Conservation (phyloP, 2,888 invertebrate species). For the Melanotus villosus region DNA sequence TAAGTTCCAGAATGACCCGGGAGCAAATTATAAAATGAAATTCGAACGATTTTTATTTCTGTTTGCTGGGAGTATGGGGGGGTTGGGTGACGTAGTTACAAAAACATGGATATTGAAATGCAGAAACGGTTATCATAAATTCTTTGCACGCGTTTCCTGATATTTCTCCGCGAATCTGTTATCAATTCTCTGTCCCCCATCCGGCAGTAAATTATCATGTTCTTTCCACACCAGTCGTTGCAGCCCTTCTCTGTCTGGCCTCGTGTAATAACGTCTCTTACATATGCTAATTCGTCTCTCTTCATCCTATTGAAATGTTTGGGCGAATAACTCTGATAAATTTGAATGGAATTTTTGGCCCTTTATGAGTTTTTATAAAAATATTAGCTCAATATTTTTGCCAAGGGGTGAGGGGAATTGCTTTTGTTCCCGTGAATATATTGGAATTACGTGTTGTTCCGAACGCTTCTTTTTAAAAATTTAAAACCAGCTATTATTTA, state of each 20-base stretch:
- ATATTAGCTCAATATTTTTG: constrained; percentile 45
- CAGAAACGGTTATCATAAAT: constrained; percentile 49
- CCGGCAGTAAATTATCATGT: constrained; percentile 50
- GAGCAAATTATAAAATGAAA: neutral
- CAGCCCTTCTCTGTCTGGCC: constrained; percentile 39
- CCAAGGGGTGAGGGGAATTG: constrained; percentile 4
- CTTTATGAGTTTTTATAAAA: constrained; percentile 47
- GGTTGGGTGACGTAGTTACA: constrained; percentile 2
- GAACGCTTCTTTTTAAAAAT: constrained; percentile 10
- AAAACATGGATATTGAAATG: constrained; percentile 36
- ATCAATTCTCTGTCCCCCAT: constrained; percentile 50
- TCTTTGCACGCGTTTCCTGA: constrained; percentile 48
- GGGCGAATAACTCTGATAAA: constrained; percentile 43
- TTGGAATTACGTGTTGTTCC: constrained; percentile 29
- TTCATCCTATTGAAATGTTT: constrained; percentile 44
- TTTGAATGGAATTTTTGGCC: constrained; percentile 44
- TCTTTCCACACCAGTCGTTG: constrained; percentile 47
- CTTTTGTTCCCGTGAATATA: constrained; percentile 34
- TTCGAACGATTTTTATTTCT: neutral
- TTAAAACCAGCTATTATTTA: constrained; percentile 9
- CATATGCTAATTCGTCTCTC: constrained; percentile 42
- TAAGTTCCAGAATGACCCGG: neutral
- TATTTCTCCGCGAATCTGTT: constrained; percentile 51
- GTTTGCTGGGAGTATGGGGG: neutral
- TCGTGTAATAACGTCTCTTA: constrained; percentile 33